Percentiles rank a stretch among this genome's conserved stretches.
phyloP scores from a whole-genome alignment of 2,888 invertebrate genomes.

The Sialis fuliginosa region DNA sequence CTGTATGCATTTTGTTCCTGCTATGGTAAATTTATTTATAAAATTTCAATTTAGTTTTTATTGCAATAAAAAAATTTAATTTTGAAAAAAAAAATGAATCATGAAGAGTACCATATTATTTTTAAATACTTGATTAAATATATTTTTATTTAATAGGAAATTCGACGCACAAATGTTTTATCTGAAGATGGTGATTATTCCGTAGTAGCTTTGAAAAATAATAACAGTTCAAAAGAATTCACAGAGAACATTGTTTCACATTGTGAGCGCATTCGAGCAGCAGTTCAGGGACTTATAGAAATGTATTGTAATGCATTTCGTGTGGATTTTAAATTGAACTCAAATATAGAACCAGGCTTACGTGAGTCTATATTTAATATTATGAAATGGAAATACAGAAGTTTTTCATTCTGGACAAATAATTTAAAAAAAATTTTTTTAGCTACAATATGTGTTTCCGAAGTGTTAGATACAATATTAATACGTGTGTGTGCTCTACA shows the following conservation, averaged over 20 bases:
- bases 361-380: slow-evolving; percentile 17
- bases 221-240: slow-evolving; percentile 21
- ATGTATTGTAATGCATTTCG: slow-evolving; percentile 73
- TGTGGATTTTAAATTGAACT: slow-evolving; percentile 61
- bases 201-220: slow-evolving; percentile 37
- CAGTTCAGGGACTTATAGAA: slow-evolving; percentile 66
- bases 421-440: slow-evolving; percentile 11
- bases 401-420: slow-evolving; percentile 1
- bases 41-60: slow-evolving; percentile 2
- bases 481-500: slow-evolving; percentile 72
- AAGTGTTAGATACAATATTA: slow-evolving; percentile 56
- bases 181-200: slow-evolving; percentile 53
- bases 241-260: slow-evolving; percentile 44
- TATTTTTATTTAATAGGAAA: slow-evolving; percentile 12
- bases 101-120: neutral
- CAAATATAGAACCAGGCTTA: slow-evolving; percentile 34
- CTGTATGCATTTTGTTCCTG: slow-evolving; percentile 25
- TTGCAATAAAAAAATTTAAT: slow-evolving; percentile 11
- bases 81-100: neutral
- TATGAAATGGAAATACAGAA: slow-evolving; percentile 1
- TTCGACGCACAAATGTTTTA: slow-evolving; percentile 41
- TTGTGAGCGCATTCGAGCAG: slow-evolving; percentile 56
- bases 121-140: neutral
- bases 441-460: slow-evolving; percentile 52
- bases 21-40: neutral